Evolutionary conservation across 2,888 invertebrate species (phyloP).

Genomic region (Apodemia duryi): DNA sequence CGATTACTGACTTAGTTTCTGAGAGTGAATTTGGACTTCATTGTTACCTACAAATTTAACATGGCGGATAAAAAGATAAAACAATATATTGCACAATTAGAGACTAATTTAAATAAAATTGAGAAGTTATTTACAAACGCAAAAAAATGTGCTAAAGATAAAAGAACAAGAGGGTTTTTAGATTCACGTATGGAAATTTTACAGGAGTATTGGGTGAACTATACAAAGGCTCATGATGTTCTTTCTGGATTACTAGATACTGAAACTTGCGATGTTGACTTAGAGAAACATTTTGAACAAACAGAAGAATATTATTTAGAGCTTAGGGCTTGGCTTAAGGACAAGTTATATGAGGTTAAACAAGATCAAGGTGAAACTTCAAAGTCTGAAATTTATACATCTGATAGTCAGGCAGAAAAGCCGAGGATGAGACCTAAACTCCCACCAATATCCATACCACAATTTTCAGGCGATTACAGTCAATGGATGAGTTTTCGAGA

Average conservation of each 20-base stretch:
- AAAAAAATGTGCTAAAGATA: neutral
- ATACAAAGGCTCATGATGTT: neutral
- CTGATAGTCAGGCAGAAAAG: no score
- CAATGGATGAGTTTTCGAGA: conserved; percentile 22
- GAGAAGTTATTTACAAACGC: neutral
- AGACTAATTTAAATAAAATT: neutral
- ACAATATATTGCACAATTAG: conserved; percentile 1
- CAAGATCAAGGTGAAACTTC: no score
- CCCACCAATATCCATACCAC: conserved; percentile 9
- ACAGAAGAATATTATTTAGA: conserved; percentile 9
- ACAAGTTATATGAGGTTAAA: no score
- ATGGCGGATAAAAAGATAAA: neutral
- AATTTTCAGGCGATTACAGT: conserved; percentile 18
- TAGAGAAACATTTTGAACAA: neutral
- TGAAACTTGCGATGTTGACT: no score
- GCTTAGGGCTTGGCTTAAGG: neutral
- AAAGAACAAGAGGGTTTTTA: neutral
- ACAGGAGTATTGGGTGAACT: conserved; percentile 13
- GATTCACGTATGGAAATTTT: conserved; percentile 6
- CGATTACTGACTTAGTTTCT: neutral
- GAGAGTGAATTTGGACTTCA: neutral
- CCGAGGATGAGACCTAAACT: neutral
- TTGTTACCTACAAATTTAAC: no score
- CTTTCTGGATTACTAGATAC: no score
- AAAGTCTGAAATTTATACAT: no score